Evolutionary conservation across 2,888 invertebrate species (phyloP).

Genomic region (Rhaphigaster nebulosa): DNA sequence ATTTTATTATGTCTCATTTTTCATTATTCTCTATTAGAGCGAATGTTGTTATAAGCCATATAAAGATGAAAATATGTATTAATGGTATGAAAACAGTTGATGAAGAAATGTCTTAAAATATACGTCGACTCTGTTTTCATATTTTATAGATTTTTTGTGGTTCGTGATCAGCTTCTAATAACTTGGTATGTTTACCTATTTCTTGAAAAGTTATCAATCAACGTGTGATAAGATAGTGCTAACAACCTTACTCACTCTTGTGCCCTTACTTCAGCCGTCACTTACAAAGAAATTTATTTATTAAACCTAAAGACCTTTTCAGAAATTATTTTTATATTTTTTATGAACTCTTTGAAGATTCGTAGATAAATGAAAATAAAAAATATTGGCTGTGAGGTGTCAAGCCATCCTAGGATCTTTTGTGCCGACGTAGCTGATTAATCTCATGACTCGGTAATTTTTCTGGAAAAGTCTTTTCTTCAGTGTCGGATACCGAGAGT

Average conservation of each 20-base stretch:
- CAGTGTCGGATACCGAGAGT: not conserved
- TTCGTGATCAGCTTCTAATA: not conserved
- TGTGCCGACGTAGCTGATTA: not conserved
- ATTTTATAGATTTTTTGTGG: not conserved
- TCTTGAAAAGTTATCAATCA: conserved; percentile 31
- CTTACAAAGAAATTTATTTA: not conserved
- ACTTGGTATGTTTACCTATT: conserved; percentile 20
- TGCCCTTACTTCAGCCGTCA: not conserved
- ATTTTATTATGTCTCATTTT: not conserved
- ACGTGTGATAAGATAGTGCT: conserved; percentile 32
- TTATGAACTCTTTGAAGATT: not conserved
- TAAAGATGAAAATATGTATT: not conserved
- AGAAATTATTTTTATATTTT: too few relatives aligned
- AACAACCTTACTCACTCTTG: not conserved
- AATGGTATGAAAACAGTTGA: not conserved
- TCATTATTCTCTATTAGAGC: not conserved
- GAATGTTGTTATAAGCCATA: not conserved
- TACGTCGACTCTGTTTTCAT: not conserved
- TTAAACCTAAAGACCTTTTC: not conserved
- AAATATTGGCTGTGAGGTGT: not conserved
- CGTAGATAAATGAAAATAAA: not conserved
- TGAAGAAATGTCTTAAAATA: not conserved
- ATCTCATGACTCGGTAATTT: not conserved
- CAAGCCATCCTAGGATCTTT: not conserved
- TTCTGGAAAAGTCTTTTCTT: conserved; percentile 27